phyloP scores from a whole-genome alignment of 1,140 invertebrate genomes.

The Eufriesea mexicana region DNA sequence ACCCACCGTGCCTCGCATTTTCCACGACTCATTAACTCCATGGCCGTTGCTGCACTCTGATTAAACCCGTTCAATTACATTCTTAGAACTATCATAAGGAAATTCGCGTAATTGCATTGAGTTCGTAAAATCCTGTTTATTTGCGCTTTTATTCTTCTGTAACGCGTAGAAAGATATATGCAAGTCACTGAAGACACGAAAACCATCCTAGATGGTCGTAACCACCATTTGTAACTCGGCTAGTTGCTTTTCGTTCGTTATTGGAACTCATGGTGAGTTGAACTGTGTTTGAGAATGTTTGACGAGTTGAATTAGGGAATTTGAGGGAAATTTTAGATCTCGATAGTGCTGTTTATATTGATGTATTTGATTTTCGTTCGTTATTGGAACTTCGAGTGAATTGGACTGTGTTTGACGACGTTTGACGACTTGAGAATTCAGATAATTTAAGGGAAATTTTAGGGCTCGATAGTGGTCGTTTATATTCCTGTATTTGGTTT shows the following conservation, averaged over 20 bases:
- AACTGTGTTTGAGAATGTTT: too few relatives aligned
- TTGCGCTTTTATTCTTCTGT: not conserved
- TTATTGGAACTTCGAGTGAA: too few relatives aligned
- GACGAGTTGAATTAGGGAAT: too few relatives aligned
- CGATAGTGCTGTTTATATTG: not conserved
- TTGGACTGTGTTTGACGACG: too few relatives aligned
- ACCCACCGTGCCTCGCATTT: not conserved
- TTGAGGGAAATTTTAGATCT: not conserved
- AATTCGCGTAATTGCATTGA: not conserved
- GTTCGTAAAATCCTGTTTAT: not conserved
- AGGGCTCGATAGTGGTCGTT: too few relatives aligned
- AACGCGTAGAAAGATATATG: not conserved
- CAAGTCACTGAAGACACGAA: not conserved
- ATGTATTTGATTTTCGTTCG: not conserved
- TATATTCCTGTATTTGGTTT: too few relatives aligned
- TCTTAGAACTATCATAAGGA: not conserved
- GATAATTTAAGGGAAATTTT: too few relatives aligned
- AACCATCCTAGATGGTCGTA: too few relatives aligned
- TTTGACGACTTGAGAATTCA: too few relatives aligned
- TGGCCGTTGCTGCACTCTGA: not conserved
- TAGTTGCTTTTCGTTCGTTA: not conserved
- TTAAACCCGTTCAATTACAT: not conserved
- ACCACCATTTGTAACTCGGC: too few relatives aligned
- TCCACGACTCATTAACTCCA: not conserved
- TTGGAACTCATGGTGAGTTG: too few relatives aligned